Base-by-base conservation (phyloP, 2,888 invertebrate genomes). In the Tipula lateralis region DNA sequence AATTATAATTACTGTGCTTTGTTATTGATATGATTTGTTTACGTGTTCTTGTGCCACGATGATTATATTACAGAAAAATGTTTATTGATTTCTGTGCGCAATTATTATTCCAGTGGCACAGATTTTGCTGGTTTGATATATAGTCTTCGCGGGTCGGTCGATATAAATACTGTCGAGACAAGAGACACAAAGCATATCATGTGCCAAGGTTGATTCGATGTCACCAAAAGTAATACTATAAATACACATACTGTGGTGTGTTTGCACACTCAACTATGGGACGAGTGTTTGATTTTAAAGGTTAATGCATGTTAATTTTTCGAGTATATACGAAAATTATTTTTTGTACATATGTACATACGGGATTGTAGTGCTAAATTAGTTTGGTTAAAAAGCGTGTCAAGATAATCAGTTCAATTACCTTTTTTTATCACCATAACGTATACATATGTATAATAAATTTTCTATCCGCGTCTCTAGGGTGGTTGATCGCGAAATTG, bases 21-120 rank as follows among this genome's bases (percentile, higher is more conserved):
- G 19, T 50, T 39, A 19, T 16, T 50, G 50, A 50, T 50, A 50
- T 19, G 50, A 50, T 50, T 50, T 9, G 19, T 50, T 50, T 50
- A 19, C 50, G 50, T 50, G 50, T 50, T 50, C 19, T 50, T 50
- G 19, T 19, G 50, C 50, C 50, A 50, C 50, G 50, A 50, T 50
- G 50, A 50, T 50, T 50, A 50, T 19, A 50, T 50, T 50, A 16
- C 50, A 50, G 19, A 50, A 50, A 50, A 50, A 50, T 50, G 50
- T 50, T 50, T 50, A 50, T 50, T 50, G 50, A 50, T 50, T 50
- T 50, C 50, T 50, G 50, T 50, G 2, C 4, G 39, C 39, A 19
- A 50, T 50, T 50, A 50, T 50, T 50, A 50, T 50, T 50, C 50
- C 50, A 50, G 50, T 50, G 50, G 50, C 50, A 50, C 50, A 50